A percentile compares a stretch with the other conserved stretches of the same genome.
Evolutionary conservation across 2,797 vertebrate species (phyloP).

Genomic region (Sebastes flavidus): DNA sequence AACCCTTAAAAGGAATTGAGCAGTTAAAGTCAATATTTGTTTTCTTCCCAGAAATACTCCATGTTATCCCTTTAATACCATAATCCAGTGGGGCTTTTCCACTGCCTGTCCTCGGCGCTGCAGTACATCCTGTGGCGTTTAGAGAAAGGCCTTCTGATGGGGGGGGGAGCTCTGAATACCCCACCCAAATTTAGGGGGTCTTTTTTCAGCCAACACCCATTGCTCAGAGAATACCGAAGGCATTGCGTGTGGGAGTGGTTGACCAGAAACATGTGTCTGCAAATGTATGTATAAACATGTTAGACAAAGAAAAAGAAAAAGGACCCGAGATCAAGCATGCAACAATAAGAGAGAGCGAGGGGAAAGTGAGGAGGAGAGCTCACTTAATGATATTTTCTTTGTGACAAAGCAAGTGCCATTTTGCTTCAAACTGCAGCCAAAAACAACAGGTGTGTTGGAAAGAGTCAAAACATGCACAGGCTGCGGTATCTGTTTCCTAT

Average conservation of each 20-base stretch:
- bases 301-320: background rate
- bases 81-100: slow-evolving; percentile 57
- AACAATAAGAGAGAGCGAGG: background rate
- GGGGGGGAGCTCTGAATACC: slow-evolving; percentile 50
- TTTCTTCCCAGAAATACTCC: slow-evolving; percentile 50
- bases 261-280: slow-evolving; percentile 64
- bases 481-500: slow-evolving; percentile 47
- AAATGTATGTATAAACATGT: slow-evolving; percentile 40
- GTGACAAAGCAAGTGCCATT: slow-evolving; percentile 43
- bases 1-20: slow-evolving; percentile 52
- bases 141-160: slow-evolving; percentile 29
- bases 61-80: slow-evolving; percentile 51
- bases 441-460: slow-evolving; percentile 64
- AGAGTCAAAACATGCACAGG: slow-evolving; percentile 12
- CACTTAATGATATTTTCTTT: slow-evolving; percentile 30
- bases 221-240: slow-evolving; percentile 63
- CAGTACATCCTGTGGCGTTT: slow-evolving; percentile 53
- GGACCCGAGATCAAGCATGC: background rate
- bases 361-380: background rate
- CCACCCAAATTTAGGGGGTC: slow-evolving; percentile 70
- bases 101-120: slow-evolving; percentile 15
- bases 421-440: slow-evolving; percentile 43
- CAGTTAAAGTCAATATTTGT: slow-evolving; percentile 65
- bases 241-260: slow-evolving; percentile 65
- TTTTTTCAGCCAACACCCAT: slow-evolving; percentile 65